phyloP scores from a whole-genome alignment of 2,888 invertebrate species.

The Dermolepida albohirtum region DNA sequence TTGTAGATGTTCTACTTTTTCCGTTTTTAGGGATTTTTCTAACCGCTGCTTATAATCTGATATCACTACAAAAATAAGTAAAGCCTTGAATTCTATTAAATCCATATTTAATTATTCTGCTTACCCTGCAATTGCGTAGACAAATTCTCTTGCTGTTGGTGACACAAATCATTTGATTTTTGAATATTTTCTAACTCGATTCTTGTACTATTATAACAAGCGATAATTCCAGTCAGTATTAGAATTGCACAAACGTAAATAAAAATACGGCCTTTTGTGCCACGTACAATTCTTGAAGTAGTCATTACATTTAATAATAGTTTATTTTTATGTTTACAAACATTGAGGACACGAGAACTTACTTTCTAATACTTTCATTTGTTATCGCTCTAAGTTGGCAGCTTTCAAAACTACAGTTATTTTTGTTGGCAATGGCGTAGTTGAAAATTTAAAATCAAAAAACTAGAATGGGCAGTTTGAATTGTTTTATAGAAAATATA shows the following conservation, averaged over 20 bases:
- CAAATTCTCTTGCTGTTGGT: slow-evolving; percentile 71
- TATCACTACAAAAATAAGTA: slow-evolving; percentile 64
- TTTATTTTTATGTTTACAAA: slow-evolving; percentile 46
- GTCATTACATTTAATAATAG: slow-evolving; percentile 62
- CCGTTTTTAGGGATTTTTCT: slow-evolving; percentile 70
- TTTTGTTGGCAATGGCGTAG: too few species aligned
- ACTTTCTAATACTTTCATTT: slow-evolving; percentile 36
- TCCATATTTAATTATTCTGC: not conserved
- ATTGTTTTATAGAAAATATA: too few species aligned
- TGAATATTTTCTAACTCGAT: slow-evolving; percentile 69
- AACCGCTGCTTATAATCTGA: slow-evolving; percentile 70
- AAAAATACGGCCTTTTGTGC: slow-evolving; percentile 70
- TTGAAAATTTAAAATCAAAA: too few species aligned
- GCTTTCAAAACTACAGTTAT: too few species aligned
- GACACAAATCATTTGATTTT: slow-evolving; percentile 68
- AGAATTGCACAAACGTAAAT: slow-evolving; percentile 68
- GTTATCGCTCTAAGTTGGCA: not conserved
- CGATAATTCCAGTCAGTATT: slow-evolving; percentile 68
- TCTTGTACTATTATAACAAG: slow-evolving; percentile 71
- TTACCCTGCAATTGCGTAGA: slow-evolving; percentile 72
- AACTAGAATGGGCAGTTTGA: too few species aligned
- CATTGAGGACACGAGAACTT: slow-evolving; percentile 46
- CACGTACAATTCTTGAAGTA: slow-evolving; percentile 69
- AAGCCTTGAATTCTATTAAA: not conserved
- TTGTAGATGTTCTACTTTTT: slow-evolving; percentile 69